phyloP scores from a whole-genome alignment of 1,140 invertebrate species.

The Trachelipus rathkii region DNA sequence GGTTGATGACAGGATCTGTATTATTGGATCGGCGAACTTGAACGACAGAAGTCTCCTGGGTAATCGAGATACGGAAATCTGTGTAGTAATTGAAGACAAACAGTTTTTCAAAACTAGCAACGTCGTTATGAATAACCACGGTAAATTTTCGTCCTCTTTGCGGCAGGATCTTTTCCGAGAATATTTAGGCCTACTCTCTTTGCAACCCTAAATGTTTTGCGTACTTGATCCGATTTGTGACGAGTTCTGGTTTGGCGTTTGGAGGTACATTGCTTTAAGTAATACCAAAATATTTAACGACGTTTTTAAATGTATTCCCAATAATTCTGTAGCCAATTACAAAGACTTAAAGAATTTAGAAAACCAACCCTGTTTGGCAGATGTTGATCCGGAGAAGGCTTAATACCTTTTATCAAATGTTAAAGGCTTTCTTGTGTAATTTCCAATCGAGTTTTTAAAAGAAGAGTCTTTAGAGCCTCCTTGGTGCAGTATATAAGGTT shows the following conservation, averaged over 20 bases:
- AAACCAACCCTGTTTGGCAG: not conserved
- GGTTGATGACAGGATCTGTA: conserved; percentile 27
- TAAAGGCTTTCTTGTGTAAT: conserved; percentile 25
- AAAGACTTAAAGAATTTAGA: conserved; percentile 13
- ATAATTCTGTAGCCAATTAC: conserved; percentile 20
- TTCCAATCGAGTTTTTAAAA: conserved; percentile 24
- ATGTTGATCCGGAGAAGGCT: conserved; percentile 21
- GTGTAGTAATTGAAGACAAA: conserved; percentile 25
- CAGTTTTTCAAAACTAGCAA: conserved; percentile 20
- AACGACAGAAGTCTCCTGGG: conserved; percentile 26
- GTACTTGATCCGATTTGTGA: conserved; percentile 22
- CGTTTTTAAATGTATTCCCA: conserved; percentile 25
- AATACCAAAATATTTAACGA: conserved; percentile 20
- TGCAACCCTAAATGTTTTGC: conserved; percentile 14
- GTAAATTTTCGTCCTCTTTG: conserved; percentile 3
- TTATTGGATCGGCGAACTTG: conserved; percentile 26
- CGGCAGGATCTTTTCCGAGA: conserved; percentile 23
- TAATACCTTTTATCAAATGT: conserved; percentile 11
- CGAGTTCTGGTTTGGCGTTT: conserved; percentile 24
- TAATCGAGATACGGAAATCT: conserved; percentile 28
- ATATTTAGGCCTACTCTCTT: conserved; percentile 26
- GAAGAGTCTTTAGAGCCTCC: conserved; percentile 18
- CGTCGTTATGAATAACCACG: not conserved
- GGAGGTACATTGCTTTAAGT: conserved; percentile 5
- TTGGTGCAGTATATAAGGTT: not conserved